These are phyloP conservation scores for Apomyelois bistriatella DNA, from an alignment of 2,888 invertebrate genomes.

Conservation along the genomic window DNA sequence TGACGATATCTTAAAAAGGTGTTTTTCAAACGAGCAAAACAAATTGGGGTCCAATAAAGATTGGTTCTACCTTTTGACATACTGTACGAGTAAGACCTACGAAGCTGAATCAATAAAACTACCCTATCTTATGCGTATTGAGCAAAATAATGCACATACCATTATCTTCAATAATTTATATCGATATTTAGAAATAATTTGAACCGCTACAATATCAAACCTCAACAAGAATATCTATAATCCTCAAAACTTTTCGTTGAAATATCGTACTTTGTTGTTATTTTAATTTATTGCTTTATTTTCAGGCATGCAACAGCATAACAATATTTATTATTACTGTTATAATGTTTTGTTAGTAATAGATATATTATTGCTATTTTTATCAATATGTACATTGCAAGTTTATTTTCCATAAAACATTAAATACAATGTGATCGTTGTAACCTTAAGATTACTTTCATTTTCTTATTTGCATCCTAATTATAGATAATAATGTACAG, in stretches of 20 bases:
- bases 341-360: neutral
- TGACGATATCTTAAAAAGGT: too few relatives aligned
- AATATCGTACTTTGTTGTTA: constrained; percentile 32
- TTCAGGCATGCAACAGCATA: constrained; percentile 20
- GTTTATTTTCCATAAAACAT: neutral
- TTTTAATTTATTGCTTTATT: constrained; percentile 17
- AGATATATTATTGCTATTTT: neutral
- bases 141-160: constrained; percentile 29
- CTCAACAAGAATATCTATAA: constrained; percentile 29
- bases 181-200: constrained; percentile 5
- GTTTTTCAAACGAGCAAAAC: too few relatives aligned
- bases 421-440: neutral
- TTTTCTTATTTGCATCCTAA: neutral
- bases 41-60: too few relatives aligned
- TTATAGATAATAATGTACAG: neutral
- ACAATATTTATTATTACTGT: neutral
- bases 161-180: constrained; percentile 16
- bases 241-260: constrained; percentile 37
- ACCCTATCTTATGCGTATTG: constrained; percentile 26
- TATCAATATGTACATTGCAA: neutral
- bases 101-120: constrained; percentile 12
- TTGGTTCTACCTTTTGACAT: too few relatives aligned
- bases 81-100: constrained; percentile 9
- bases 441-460: neutral
- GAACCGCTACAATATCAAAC: constrained; percentile 1